Evolutionary conservation across 2,888 invertebrate genomes (phyloP).

Genomic region (Cataglyphis rosenhaueri): DNA sequence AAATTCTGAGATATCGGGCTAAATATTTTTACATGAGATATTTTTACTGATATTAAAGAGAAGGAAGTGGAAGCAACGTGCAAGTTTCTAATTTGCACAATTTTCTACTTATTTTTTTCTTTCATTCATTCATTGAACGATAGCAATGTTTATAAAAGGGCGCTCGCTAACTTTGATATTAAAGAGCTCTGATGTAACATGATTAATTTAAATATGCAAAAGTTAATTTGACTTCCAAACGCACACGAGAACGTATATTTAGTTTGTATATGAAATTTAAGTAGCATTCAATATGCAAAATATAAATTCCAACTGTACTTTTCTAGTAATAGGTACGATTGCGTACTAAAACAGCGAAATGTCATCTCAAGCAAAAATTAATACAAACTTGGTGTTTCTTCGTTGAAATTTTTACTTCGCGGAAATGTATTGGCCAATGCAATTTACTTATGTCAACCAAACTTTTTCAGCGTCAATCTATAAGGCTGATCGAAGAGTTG

Average conservation of each 20-base stretch:
- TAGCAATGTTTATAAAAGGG: neutral
- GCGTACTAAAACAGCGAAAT: neutral
- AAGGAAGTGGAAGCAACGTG: no score
- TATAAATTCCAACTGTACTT: neutral
- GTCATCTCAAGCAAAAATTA: slow-evolving; percentile 15
- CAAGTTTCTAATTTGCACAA: no score
- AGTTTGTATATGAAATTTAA: neutral
- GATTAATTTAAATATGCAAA: slow-evolving; percentile 9
- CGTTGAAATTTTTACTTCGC: neutral
- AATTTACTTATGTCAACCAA: slow-evolving; percentile 26
- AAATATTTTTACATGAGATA: no score
- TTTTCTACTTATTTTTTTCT: neutral
- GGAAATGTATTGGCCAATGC: slow-evolving; percentile 23
- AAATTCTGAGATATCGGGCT: no score
- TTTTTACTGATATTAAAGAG: no score
- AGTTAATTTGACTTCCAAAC: neutral
- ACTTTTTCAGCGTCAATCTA: slow-evolving; percentile 5
- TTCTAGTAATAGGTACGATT: neutral
- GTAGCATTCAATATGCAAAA: neutral
- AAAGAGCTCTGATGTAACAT: neutral
- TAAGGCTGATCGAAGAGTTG: slow-evolving; percentile 18
- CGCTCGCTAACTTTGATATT: neutral
- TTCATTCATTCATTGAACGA: neutral
- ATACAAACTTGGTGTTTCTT: neutral
- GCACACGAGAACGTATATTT: neutral